Base-by-base conservation (phyloP, 2,113 vertebrate species). In the Campylomormyrus numenius region DNA sequence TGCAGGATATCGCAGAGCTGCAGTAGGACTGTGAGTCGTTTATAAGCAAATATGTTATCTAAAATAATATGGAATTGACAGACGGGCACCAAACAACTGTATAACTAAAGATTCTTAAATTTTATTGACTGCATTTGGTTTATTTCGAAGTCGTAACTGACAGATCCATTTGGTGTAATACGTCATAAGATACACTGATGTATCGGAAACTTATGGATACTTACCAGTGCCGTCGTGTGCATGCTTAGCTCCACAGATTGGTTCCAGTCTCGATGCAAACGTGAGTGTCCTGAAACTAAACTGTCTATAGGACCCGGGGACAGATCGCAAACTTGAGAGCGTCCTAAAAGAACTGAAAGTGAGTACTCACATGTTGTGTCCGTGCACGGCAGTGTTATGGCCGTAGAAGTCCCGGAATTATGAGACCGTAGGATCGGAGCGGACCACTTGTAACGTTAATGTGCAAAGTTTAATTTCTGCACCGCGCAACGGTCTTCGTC, bases 331-430 rank as follows among this genome's bases (percentile, higher is more conserved):
- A 90, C 89, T 90, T 88, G 85, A 74, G 66, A 27, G 58, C 62
- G 87, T 77, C 62, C 62, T n/a, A 70, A 88, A 88, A 90, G 85
- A 90, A 88, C 66, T 53, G 85, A 90, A 90, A 90, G 89, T 88
- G 89, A 88, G 85, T 74, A 77, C 89, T 90, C 89, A 90, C 89
- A 88, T 90, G 89, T 77, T 85, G 31, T 84, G 80, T 85, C 52
- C 52, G 80, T 89, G 35, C 80, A 85, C 52, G 56, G 80, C 52
- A 39, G 35, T 35, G 46, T 49, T 52, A 89, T 85, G 80, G 50
- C 89, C n/a, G 49, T 53, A 31, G 17, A 10, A 56, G 52, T 85
- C 35, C 21, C 10, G 24, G 17, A 85, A 46, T 56, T 85, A 89
- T 89, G 80, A 62, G 24, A n/a, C 89, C 42, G 52, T 53, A 15